phyloP scores from a whole-genome alignment of 2,888 invertebrate species.

The Polydrusus tereticollis region DNA sequence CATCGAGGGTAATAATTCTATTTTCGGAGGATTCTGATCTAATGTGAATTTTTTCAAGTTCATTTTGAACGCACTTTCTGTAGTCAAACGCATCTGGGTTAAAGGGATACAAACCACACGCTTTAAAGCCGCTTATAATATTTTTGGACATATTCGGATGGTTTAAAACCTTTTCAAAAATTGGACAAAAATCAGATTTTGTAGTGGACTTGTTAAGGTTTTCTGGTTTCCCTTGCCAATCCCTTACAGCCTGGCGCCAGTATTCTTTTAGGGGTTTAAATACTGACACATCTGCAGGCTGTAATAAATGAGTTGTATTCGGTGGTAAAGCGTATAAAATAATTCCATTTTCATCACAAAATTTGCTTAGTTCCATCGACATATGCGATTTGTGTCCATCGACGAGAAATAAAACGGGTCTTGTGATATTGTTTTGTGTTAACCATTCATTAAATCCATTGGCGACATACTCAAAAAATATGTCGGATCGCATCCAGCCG shows the following conservation, averaged over 20 bases:
- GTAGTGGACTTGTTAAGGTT: conserved; percentile 47
- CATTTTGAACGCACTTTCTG: conserved; percentile 6
- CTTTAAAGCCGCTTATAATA: conserved; percentile 38
- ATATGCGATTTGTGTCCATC: conserved; percentile 47
- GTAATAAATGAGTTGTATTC: conserved; percentile 50
- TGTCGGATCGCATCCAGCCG: conserved; percentile 54
- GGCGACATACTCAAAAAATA: conserved; percentile 47
- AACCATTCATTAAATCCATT: conserved; percentile 46
- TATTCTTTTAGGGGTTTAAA: conserved; percentile 53
- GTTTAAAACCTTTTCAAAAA: conserved; percentile 45
- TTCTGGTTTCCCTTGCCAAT: conserved; percentile 48
- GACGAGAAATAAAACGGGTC: conserved; percentile 49
- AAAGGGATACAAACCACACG: conserved; percentile 35
- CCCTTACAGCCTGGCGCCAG: conserved; percentile 52
- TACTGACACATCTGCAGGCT: conserved; percentile 55
- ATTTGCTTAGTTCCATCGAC: conserved; percentile 43
- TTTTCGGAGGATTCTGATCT: neutral
- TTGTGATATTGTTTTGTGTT: conserved; percentile 28
- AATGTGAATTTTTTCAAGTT: neutral
- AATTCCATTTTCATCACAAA: conserved; percentile 35
- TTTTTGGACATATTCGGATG: conserved; percentile 14
- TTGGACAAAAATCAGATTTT: conserved; percentile 52
- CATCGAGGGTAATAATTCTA: too few species aligned
- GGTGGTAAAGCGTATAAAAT: conserved; percentile 42
- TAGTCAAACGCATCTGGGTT: conserved; percentile 38